Conservation (phyloP, 2,113 vertebrate species). For the Neodontobutis hainanensis region DNA sequence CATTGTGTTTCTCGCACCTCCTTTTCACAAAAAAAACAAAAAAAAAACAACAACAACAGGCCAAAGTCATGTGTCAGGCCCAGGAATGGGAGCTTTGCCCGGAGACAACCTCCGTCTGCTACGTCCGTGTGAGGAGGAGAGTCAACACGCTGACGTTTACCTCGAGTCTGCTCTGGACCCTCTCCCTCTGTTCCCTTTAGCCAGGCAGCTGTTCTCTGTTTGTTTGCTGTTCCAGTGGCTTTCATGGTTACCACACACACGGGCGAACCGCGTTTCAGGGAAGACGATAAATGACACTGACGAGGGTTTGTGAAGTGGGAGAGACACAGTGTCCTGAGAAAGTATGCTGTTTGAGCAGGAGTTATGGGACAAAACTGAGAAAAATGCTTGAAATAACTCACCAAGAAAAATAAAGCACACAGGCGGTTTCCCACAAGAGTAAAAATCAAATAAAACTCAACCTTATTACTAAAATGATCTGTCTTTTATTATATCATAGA, state of each 20-base stretch:
- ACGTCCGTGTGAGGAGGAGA: slow-evolving; percentile 42
- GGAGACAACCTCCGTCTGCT: slow-evolving; percentile 60
- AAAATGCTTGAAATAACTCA: no score
- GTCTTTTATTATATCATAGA: no score
- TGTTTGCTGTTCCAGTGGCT: slow-evolving; percentile 58
- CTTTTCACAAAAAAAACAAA: slow-evolving; percentile 3
- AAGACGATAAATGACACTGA: slow-evolving; percentile 55
- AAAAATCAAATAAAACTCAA: no score
- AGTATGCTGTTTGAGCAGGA: background rate
- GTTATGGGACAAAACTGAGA: background rate
- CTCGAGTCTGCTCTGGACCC: slow-evolving; percentile 56
- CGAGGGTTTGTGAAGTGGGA: slow-evolving; percentile 42
- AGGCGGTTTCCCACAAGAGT: no score
- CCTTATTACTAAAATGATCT: no score
- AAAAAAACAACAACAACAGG: no score
- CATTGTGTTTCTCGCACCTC: slow-evolving; percentile 16
- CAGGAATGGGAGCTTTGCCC: slow-evolving; percentile 46
- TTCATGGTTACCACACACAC: slow-evolving; percentile 56
- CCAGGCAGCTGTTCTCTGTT: slow-evolving; percentile 62
- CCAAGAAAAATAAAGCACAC: no score
- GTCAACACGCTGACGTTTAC: slow-evolving; percentile 66
- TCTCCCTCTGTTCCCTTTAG: slow-evolving; percentile 41
- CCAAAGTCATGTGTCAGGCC: slow-evolving; percentile 19
- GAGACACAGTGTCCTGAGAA: slow-evolving; percentile 20
- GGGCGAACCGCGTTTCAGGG: slow-evolving; percentile 22